These are phyloP conservation scores for Busseola fusca DNA, from an alignment of 2,888 invertebrate genomes.

Conservation along the genomic window DNA sequence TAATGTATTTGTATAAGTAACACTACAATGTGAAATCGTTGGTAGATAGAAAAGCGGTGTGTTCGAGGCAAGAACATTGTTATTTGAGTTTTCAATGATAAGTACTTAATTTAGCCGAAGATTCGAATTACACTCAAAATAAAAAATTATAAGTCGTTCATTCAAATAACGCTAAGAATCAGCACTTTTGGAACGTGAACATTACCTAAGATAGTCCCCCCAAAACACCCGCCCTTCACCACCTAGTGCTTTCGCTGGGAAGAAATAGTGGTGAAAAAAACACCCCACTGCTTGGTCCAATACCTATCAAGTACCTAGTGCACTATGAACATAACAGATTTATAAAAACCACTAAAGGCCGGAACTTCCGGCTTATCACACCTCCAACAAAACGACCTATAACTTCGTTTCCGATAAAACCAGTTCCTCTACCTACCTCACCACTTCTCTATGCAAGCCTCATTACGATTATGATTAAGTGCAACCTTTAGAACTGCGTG, in stretches of 20 bases:
- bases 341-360: not conserved
- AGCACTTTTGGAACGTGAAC: not conserved
- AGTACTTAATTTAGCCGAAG: not conserved
- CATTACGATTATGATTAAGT: constrained; percentile 45
- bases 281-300: not conserved
- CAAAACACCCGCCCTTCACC: not conserved
- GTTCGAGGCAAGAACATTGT: not conserved
- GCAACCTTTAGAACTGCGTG: constrained; percentile 30
- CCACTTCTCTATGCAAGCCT: not conserved
- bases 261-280: not conserved
- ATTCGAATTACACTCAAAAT: not conserved
- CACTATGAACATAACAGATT: constrained; percentile 5
- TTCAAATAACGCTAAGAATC: not conserved
- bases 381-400: constrained; percentile 7
- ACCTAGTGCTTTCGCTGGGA: not conserved
- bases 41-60: not conserved
- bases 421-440: constrained; percentile 19
- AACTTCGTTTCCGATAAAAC: constrained; percentile 19
- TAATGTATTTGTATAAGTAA: constrained; percentile 20
- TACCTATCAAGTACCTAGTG: not conserved
- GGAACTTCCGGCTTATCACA: constrained; percentile 29
- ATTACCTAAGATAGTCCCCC: not conserved
- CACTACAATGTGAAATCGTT: not conserved
- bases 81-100: not conserved
- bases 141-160: not conserved